phyloP scores from a whole-genome alignment of 2,888 invertebrate species.

The Exephanes ischioxanthus region DNA sequence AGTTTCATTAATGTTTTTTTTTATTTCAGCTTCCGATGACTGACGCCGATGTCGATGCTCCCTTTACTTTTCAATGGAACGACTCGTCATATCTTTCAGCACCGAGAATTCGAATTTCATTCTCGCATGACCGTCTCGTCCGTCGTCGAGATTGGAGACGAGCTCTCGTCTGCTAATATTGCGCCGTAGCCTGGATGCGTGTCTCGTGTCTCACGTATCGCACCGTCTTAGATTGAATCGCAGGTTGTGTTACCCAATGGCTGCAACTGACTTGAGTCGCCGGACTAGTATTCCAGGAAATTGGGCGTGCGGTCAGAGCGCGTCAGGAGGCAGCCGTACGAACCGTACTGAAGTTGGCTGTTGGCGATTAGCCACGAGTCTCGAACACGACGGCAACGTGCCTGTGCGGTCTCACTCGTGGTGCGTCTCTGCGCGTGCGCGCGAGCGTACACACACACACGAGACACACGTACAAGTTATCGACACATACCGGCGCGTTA shows the following conservation, averaged over 20 bases:
- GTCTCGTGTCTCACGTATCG: conserved; percentile 49
- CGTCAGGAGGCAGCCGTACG: not conserved
- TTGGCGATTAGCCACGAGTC: conserved; percentile 17
- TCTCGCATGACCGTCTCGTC: conserved; percentile 47
- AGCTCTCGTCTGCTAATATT: conserved; percentile 27
- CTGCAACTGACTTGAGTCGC: conserved; percentile 51
- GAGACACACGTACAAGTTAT: not conserved
- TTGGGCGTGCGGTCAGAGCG: conserved; percentile 53
- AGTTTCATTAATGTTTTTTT: not conserved
- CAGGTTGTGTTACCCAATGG: conserved; percentile 57
- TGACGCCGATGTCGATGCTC: not conserved
- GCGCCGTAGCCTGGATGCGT: conserved; percentile 20
- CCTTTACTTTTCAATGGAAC: conserved; percentile 20
- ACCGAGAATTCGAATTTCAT: conserved; percentile 34
- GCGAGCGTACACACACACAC: not conserved
- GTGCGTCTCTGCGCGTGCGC: not conserved
- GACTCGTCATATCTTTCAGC: not conserved
- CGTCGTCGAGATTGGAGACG: conserved; percentile 37
- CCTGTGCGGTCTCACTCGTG: not conserved
- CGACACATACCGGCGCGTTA: not conserved
- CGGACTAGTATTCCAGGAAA: conserved; percentile 62
- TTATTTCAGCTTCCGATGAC: not conserved
- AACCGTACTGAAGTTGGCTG: not conserved
- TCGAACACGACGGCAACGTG: not conserved
- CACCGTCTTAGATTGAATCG: conserved; percentile 41